phyloP scores from a whole-genome alignment of 2,113 vertebrate genomes.

The Sakesphorus luctuosus region DNA sequence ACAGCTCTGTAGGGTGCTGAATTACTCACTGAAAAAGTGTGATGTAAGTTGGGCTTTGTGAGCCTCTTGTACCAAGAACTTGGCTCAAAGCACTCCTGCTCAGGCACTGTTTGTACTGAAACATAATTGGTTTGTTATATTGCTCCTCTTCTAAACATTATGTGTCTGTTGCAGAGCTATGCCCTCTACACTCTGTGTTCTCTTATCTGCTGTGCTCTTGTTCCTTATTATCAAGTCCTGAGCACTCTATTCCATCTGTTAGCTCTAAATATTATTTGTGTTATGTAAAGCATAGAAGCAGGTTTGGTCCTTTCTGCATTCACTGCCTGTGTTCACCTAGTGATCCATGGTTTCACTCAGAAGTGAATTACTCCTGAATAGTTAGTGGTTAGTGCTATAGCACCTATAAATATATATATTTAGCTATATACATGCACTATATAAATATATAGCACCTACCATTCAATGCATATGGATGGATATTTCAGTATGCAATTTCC shows the following conservation, averaged over 20 bases:
- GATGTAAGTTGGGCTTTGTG: neutral
- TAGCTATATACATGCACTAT: neutral
- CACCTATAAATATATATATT: neutral
- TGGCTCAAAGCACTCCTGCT: neutral
- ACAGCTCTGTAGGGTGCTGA: neutral
- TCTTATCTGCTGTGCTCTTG: conserved; percentile 8
- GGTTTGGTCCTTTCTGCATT: neutral
- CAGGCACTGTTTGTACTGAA: conserved; percentile 45
- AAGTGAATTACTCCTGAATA: neutral
- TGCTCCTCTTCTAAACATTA: neutral
- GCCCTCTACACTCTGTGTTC: conserved; percentile 15
- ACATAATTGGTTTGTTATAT: conserved; percentile 42
- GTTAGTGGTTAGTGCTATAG: neutral
- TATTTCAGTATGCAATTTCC: neutral
- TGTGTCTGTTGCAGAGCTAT: neutral
- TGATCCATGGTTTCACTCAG: neutral
- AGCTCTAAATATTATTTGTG: conserved; percentile 10
- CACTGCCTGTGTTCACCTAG: neutral
- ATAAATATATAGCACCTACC: neutral
- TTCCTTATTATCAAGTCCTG: neutral
- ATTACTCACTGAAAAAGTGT: neutral
- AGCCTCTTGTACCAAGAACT: neutral
- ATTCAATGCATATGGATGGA: neutral
- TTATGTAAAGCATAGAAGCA: neutral
- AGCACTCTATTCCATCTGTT: conserved; percentile 24